These are phyloP conservation scores for Tetramorium parvispinum DNA, from an alignment of 1,140 invertebrate species.

Conservation along the genomic window DNA sequence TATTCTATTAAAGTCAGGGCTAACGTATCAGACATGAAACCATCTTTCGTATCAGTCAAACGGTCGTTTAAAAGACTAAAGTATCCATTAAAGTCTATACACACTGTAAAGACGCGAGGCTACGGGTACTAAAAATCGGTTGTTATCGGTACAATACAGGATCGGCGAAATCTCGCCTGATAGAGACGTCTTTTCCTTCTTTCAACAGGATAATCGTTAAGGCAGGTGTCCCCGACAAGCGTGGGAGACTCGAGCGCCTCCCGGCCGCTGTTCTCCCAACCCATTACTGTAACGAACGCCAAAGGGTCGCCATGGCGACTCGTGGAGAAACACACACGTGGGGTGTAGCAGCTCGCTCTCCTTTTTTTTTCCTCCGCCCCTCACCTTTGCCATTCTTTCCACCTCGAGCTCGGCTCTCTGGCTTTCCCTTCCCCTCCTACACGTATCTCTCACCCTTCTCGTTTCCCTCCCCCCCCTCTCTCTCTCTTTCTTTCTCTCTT, in stretches of 20 bases:
- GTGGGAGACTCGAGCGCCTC: conserved; percentile 81
- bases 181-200: conserved; percentile 56
- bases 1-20: not conserved
- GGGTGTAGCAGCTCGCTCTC: conserved; percentile 68
- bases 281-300: conserved; percentile 82
- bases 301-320: conserved; percentile 80
- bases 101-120: conserved; percentile 16
- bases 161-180: conserved; percentile 47
- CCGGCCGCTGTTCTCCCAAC: conserved; percentile 76
- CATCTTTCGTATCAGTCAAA: not conserved
- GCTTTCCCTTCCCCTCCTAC: conserved; percentile 46
- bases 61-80: not conserved
- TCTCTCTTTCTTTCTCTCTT: not conserved
- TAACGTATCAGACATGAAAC: not conserved
- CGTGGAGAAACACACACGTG: conserved; percentile 82
- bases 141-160: not conserved
- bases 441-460: conserved; percentile 30
- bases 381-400: conserved; percentile 15
- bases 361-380: conserved; percentile 57
- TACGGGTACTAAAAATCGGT: conserved; percentile 1
- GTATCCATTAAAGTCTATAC: conserved; percentile 14
- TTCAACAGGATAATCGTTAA: conserved; percentile 80
- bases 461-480: conserved; percentile 42
- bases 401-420: not conserved
- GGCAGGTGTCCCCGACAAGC: conserved; percentile 83